Conservation (phyloP, 2,797 vertebrate genomes). For the Sebastes hubbsi region DNA sequence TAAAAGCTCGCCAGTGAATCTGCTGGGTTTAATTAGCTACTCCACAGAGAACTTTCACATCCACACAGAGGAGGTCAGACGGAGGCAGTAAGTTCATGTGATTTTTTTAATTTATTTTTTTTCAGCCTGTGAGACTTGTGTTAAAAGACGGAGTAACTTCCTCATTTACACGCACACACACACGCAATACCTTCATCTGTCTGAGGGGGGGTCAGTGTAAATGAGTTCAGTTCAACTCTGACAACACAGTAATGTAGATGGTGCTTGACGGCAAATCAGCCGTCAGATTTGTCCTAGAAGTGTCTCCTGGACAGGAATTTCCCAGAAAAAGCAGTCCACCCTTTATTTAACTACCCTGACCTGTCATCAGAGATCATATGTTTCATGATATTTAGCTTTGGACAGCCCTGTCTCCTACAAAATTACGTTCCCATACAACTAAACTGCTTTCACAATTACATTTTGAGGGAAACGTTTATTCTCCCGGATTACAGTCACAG, state of each 20-base stretch:
- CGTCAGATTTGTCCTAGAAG: neutral
- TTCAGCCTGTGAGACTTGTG: no score
- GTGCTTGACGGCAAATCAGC: neutral
- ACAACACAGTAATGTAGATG: neutral
- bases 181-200: neutral
- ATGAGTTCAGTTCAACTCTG: neutral
- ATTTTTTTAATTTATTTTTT: no score
- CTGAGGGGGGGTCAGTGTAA: neutral
- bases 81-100: neutral
- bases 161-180: neutral
- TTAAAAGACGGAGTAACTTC: neutral
- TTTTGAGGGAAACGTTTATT: no score
- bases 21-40: neutral
- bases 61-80: neutral
- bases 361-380: neutral
- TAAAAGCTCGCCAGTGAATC: neutral
- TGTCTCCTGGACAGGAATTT: neutral
- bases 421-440: no score
- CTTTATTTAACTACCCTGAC: no score
- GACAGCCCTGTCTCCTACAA: no score
- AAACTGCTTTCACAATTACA: no score
- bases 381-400: no score
- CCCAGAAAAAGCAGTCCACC: no score
- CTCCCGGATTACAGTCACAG: no score
- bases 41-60: neutral